Evolutionary conservation across 2,797 vertebrate species (phyloP).

Genomic region (Sebastes taczanowskii): DNA sequence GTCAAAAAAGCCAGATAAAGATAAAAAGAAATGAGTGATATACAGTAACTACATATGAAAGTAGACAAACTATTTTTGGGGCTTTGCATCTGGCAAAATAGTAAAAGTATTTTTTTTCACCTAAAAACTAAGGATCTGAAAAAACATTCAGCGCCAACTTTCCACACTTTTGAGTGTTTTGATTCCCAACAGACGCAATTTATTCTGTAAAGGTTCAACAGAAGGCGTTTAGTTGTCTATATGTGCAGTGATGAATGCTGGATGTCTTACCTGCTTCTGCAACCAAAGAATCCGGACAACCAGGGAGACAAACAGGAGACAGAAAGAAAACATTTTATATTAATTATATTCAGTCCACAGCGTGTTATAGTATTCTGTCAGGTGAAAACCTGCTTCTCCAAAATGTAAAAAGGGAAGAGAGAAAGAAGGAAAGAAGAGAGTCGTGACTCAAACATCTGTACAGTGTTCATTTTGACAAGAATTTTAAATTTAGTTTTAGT

Average conservation of each 20-base stretch:
- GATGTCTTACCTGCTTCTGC: slow-evolving; percentile 65
- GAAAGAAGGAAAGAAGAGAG: no score
- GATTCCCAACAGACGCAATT: background rate
- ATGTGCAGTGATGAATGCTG: background rate
- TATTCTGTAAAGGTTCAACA: background rate
- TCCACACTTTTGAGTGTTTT: background rate
- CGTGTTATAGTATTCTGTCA: background rate
- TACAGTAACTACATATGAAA: background rate
- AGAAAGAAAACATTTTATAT: background rate
- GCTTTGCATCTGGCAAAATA: no score
- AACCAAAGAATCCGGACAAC: background rate
- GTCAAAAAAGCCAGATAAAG: background rate
- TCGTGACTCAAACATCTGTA: no score
- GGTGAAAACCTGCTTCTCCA: background rate
- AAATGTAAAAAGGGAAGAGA: no score
- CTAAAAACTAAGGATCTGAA: background rate
- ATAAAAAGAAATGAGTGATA: background rate
- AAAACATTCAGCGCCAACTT: background rate
- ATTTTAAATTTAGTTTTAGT: no score
- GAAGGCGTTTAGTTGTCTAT: background rate
- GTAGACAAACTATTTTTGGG: background rate
- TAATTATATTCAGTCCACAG: background rate
- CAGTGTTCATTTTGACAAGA: no score
- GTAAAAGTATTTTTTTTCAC: no score
- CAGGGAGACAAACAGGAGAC: background rate